Evolutionary conservation across 2,888 invertebrate species (phyloP), one percentile per base, ranked within the genome.

Genomic region (Luffia ferchaultella): DNA sequence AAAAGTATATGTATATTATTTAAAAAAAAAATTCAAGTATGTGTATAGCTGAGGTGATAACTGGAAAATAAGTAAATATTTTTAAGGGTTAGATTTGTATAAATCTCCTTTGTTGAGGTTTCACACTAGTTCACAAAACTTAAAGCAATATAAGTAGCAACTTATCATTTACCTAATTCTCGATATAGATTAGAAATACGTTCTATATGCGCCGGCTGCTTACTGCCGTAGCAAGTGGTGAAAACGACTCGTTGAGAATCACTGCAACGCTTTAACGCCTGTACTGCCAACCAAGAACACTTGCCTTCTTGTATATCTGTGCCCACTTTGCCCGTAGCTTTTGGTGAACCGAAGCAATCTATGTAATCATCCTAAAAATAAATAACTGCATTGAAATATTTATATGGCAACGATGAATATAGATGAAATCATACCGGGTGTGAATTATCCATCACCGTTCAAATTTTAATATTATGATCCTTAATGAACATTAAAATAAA

Each of bases 321-420:
- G 16, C 51, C 41, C 48, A 5, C 43, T 47, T 58, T 59, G 18
- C 55, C 9, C 1, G 55, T 97, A 97, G 42, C 95, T 95, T 63
- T 96, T 94, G 89, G 85, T 65, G 93, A 89, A 0, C 95, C 96
- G 68, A 90, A 98, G 63, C 93, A 93, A 67, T 96, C 96, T 42
- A 94, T 74, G 69, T 87, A 94, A 68, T 95, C 95, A 67, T 94
- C 93, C 86, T 90, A 71, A n/a, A 61, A 61, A 51, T 19, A 42
- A 49, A 41, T n/a, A 15, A 30, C 9, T 16, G 45, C n/a, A 9
- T 16, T 7, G 9, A 9, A 9, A 43, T 43, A n/a, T 43, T 9
- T 12, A 16, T 43, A n/a, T 43, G 7, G 43, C 5, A n/a, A n/a
- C n/a, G n/a, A n/a, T n/a, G n/a, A n/a, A n/a, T n/a, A n/a, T n/a